Conservation (phyloP, 2,797 vertebrate genomes). For the Phoebastria nigripes region DNA sequence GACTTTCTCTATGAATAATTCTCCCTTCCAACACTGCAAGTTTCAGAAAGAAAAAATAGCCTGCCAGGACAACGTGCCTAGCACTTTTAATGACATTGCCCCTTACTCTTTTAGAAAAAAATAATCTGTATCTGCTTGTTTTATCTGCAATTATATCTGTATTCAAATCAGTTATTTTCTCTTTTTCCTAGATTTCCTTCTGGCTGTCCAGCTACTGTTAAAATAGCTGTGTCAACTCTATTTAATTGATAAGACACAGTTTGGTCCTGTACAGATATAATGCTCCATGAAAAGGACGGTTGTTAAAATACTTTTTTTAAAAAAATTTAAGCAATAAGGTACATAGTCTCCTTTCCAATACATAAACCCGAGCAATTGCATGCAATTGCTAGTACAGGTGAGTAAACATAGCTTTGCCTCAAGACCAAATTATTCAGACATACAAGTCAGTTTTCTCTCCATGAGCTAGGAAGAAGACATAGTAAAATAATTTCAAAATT, state of each 20-base stretch:
- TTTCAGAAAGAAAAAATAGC: not conserved
- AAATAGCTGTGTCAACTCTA: not conserved
- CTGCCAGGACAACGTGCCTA: not conserved
- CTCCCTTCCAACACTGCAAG: not conserved
- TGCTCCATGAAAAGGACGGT: not conserved
- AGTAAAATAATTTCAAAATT: conserved; percentile 14
- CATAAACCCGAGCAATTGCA: not conserved
- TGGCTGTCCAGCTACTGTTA: not conserved
- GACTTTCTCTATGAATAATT: not conserved
- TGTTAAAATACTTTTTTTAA: not conserved
- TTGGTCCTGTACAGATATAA: not conserved
- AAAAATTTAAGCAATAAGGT: not conserved
- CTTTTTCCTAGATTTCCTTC: not conserved
- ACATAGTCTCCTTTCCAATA: not conserved
- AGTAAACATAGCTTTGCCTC: not conserved
- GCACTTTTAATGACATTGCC: not conserved
- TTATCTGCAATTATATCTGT: not conserved
- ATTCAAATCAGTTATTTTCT: not conserved
- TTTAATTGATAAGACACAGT: not conserved
- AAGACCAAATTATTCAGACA: not conserved
- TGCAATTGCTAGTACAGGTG: not conserved
- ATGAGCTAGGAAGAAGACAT: not conserved
- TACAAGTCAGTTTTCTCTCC: not conserved
- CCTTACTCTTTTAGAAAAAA: not conserved
- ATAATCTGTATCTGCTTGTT: not conserved